Base-by-base conservation (phyloP, 2,888 invertebrate genomes). In the Lithodes maja region DNA sequence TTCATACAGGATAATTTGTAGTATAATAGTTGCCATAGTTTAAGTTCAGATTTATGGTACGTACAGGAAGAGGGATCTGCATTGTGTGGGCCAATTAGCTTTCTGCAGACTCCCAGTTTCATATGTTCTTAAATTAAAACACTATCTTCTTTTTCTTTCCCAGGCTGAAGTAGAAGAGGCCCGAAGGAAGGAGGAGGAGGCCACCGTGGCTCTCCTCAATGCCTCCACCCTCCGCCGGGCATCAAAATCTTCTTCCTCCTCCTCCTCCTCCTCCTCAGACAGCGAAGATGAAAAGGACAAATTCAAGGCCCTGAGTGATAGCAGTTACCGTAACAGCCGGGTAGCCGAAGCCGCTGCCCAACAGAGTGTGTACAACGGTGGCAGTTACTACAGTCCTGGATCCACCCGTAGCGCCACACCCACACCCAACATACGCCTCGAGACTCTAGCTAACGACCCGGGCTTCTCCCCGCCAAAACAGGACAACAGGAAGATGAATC, bases 161-260 rank as follows among this genome's bases (percentile, higher is more conserved):
- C 94, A 98, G 95, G 96, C 97, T 93, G 98, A 99, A 94, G 98
- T 98, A 50, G 98, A 98, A 94, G 97, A 97, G 93, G 98, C 98
- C 86, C 95, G 97, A 92, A 94, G 93, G 52, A 93, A 93, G 86
- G 93, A 94, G 87, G 92, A 93, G 90, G 95, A 96, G 93, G 96
- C 96, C 69, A 95, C 96, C 83, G 95, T 95, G 7, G 95, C 95
- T 89, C 94, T 96, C 92, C 94, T 95, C 89, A 95, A 94, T 90
- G 96, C 96, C 83, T 95, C 95, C 85, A 95, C 95, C 12, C 81
- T n/a, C 5, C 75, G 33, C 61, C 85, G 80, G 2, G 53, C 50
- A 0, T 74, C 85, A 2, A 52, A 12, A 5, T 15, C 17, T 75
- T 88, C 88, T 2, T 86, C 86, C 15, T 88, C 88, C 49, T 88